These are phyloP conservation scores for Camptogramma bilineatum DNA, from an alignment of 2,888 invertebrate species.

Conservation along the genomic window DNA sequence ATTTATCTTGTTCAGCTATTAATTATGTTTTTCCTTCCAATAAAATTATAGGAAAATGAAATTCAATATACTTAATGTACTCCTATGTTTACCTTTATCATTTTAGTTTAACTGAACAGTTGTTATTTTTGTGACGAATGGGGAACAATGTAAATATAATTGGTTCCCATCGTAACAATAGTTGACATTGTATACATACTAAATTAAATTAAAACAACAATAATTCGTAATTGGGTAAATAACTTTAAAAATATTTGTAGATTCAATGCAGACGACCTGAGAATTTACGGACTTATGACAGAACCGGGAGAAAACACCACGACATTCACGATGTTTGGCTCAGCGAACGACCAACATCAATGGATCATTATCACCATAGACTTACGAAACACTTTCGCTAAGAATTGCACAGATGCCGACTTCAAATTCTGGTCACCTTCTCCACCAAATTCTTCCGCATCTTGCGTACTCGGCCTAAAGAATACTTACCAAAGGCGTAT, in stretches of 20 bases:
- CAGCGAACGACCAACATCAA: conserved; percentile 90
- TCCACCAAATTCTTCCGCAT: conserved; percentile 84
- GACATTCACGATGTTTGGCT: conserved; percentile 96
- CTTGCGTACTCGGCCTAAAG: conserved; percentile 92
- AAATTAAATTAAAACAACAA: no score
- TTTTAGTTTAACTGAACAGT: no score
- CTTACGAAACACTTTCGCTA: conserved; percentile 82
- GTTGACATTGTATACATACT: no score
- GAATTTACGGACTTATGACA: conserved; percentile 96
- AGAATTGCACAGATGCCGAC: conserved; percentile 89
- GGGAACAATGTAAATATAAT: no score
- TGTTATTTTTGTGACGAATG: no score
- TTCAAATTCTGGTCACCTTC: conserved; percentile 96
- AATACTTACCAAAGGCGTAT: conserved; percentile 91
- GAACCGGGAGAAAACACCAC: conserved; percentile 98
- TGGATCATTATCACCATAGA: conserved; percentile 94
- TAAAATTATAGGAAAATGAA: neutral
- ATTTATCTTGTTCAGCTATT: neutral
- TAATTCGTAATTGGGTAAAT: neutral
- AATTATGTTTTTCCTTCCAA: neutral
- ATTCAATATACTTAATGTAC: no score
- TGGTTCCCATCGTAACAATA: no score
- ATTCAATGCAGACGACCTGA: conserved; percentile 89
- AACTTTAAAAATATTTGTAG: conserved; percentile 56
- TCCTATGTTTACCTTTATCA: no score